phyloP scores from a whole-genome alignment of 2,888 invertebrate species.

The Acronicta aceris region DNA sequence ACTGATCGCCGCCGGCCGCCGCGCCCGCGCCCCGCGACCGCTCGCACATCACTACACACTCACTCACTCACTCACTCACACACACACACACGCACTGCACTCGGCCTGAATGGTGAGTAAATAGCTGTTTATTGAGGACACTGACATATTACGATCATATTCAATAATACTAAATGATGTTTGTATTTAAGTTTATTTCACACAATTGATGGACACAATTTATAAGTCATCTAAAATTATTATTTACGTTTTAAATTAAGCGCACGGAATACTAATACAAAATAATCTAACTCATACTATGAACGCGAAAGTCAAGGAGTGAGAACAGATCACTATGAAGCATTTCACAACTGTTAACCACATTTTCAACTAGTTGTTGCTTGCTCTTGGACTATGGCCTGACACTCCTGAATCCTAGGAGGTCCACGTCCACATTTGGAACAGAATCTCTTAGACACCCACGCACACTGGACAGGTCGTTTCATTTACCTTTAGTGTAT shows the following conservation, averaged over 20 bases:
- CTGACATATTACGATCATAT: not conserved
- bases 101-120: not conserved
- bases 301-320: too few species aligned
- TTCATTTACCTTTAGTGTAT: constrained; percentile 16
- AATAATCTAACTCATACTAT: too few species aligned
- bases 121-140: not conserved
- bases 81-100: not conserved
- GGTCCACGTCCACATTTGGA: not conserved
- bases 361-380: too few species aligned
- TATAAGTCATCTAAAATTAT: too few species aligned
- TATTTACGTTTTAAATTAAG: too few species aligned
- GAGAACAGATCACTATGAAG: too few species aligned
- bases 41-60: not conserved
- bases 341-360: too few species aligned
- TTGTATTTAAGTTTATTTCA: too few species aligned
- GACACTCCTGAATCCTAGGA: not conserved
- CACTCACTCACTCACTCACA: not conserved
- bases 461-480: not conserved
- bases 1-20: constrained; percentile 1
- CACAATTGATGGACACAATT: too few species aligned
- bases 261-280: too few species aligned
- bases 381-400: too few species aligned
- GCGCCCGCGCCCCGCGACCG: constrained; percentile 7
- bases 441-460: not conserved
- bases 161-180: too few species aligned